Evolutionary conservation across 2,113 vertebrate genomes (phyloP), one percentile per base, ranked within the genome.

Genomic region (Aspidoscelis tigris): DNA sequence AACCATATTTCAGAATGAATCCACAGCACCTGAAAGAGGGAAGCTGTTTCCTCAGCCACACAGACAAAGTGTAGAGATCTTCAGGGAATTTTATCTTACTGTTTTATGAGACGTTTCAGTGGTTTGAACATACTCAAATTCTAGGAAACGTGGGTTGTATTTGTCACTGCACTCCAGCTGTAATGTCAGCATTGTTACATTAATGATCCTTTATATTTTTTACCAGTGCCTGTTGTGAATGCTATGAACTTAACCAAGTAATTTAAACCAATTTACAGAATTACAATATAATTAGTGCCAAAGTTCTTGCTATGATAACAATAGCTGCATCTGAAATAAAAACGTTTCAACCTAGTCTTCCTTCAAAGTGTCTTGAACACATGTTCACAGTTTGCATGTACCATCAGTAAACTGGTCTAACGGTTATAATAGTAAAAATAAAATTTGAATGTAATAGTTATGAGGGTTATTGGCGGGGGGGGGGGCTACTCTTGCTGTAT

Each of bases 191-290:
- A 76, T 82, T 26, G 33, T 66, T 75, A 39, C 9, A 53, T 12
- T 66, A 76, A 33, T 83, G 73, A 41, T 69, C n/a, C 53, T 82
- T 12, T 44, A 24, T 61, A 43, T 64, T 61, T 61, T 78, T 69
- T 76, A 78, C 41, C 65, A 44, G 76, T 84, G 76, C 76, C 83
- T 84, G 68, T 53, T 76, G 68, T 58, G 41, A 72, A 64, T 78
- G 69, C 50, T 72, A 81, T 72, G 76, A 41, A 78, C 68, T 71
- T 78, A 26, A 64, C 55, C 50, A 71, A 84, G 41, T 84, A 21
- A 21, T 78, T 73, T 69, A 78, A 43, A 78, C 43, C 66, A 68
- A 66, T 66, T 76, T 55, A 68, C 61, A 53, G 24, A 55, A 76
- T n/a, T 72, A 61, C 12, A 55, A 33, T 41, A 7, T 43, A 71